Conservation (phyloP, 2,888 invertebrate genomes). For the Harpalus rufipes region DNA sequence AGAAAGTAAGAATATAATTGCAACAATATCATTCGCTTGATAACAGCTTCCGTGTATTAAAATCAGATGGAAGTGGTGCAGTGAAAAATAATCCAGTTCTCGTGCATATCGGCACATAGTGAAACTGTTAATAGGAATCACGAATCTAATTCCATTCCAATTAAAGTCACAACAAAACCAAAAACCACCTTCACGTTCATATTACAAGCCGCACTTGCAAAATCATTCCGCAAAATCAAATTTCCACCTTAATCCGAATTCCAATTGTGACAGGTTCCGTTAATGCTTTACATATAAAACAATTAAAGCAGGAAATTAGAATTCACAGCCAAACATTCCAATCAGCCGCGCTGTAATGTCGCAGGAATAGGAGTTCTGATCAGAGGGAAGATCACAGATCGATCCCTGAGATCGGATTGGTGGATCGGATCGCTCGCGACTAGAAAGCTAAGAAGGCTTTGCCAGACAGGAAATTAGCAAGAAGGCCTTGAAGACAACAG, state of each 20-base stretch:
- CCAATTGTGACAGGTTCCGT: constrained; percentile 49
- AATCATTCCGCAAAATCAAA: constrained; percentile 28
- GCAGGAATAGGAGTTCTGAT: constrained; percentile 16
- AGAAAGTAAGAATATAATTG: not conserved
- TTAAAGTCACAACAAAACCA: constrained; percentile 16
- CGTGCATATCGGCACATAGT: not conserved
- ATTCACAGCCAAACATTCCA: constrained; percentile 60
- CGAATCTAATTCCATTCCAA: constrained; percentile 19
- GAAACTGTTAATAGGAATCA: constrained; percentile 20
- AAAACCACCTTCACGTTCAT: constrained; percentile 11
- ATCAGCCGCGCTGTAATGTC: constrained; percentile 46
- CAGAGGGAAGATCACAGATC: constrained; percentile 21
- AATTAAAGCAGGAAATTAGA: constrained; percentile 65
- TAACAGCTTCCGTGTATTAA: not conserved
- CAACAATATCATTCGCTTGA: not conserved
- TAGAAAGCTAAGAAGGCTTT: constrained; percentile 12
- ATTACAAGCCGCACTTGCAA: constrained; percentile 7
- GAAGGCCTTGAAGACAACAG: constrained; percentile 21
- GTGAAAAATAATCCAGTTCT: not conserved
- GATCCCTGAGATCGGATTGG: constrained; percentile 21
- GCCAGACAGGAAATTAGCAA: constrained; percentile 31
- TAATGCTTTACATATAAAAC: constrained; percentile 61
- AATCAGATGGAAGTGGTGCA: not conserved
- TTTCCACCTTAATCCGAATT: constrained; percentile 48
- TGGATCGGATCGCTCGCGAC: not conserved